Evolutionary conservation across 2,797 vertebrate species (phyloP), one percentile per base, ranked within the genome.

Genomic region (Apogon hyalosoma): DNA sequence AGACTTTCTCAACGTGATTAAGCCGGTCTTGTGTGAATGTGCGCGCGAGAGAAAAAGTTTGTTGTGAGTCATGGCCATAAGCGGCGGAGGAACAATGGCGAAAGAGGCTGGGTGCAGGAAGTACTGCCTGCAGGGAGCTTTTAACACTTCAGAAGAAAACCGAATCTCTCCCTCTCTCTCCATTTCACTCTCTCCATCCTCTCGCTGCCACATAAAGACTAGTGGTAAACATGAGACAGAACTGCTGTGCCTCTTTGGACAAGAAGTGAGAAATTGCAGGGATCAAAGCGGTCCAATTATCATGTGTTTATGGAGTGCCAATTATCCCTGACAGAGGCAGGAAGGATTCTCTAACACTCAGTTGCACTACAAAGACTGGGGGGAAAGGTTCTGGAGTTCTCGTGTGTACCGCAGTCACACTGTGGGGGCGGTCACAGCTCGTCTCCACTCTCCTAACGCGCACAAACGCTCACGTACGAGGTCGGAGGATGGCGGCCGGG

Each of bases 261-360:
- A 78, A 78, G 78, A 83, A 88, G 87, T 87, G 87, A 82, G 82
- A 85, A 91, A 86, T 85, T 83, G 88, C 83, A 87, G 81, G 85
- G 90, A 92, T 92, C 88, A 92, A 92, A 92, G 90, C 75, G 48
- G 84, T 75, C 86, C 88, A 91, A 92, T 92, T 92, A 92, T 88
- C 86, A 88, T 87, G 90, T 90, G 85, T 91, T 92, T 92, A 92
- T 89, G 83, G 83, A 83, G 86, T 83, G 88, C 90, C 90, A 92
- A 92, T 90, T 91, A 92, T 90, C 90, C 82, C 88, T 75, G 86
- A 86, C 88, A 82, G 86, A 78, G 87, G 85, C 81, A 87, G 86
- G 83, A 89, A 88, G 82, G 82, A 83, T 85, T 84, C 77, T 72
- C 82, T 69, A 75, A 76, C 79, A 78, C 80, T 76, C 73, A 36